A percentile compares a stretch with the other conserved stretches of the same genome.
phyloP scores from a whole-genome alignment of 2,797 vertebrate genomes.

The Micrastur ruficollis region DNA sequence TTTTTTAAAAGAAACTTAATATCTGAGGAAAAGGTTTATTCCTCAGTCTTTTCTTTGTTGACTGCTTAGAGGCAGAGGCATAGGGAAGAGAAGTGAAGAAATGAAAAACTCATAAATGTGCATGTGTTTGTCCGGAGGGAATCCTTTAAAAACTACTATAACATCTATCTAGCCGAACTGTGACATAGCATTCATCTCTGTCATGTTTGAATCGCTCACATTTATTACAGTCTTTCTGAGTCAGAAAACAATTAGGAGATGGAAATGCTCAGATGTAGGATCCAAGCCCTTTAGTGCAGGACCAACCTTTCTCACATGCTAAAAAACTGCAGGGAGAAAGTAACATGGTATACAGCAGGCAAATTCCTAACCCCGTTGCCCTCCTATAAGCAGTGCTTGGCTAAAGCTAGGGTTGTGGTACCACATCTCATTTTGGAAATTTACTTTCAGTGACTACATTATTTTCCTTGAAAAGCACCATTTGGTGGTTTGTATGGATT shows the following conservation, averaged over 20 bases:
- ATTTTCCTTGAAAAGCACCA: neutral
- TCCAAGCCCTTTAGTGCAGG: neutral
- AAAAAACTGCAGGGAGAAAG: neutral
- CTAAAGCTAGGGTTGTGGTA: neutral
- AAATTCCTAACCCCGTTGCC: neutral
- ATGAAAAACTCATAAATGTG: neutral
- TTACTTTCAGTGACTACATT: neutral
- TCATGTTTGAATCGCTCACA: neutral
- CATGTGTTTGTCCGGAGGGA: neutral
- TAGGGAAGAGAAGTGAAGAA: neutral
- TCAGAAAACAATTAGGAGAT: constrained; percentile 5
- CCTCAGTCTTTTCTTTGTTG: neutral
- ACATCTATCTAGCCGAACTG: neutral
- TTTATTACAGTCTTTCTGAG: neutral
- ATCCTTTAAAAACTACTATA: neutral
- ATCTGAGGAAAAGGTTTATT: neutral
- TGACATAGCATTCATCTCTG: neutral
- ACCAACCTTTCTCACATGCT: neutral
- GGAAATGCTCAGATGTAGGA: neutral
- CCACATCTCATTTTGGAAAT: neutral
- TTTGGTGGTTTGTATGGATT: neutral
- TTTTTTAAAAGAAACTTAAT: neutral
- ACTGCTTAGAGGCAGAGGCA: neutral
- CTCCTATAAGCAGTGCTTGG: neutral
- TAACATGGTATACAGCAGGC: neutral